A percentile compares a stretch with the other conserved stretches of the same genome.
These are phyloP conservation scores for Nanger granti DNA, from an alignment of 2,113 vertebrate genomes.

Conservation along the genomic window DNA sequence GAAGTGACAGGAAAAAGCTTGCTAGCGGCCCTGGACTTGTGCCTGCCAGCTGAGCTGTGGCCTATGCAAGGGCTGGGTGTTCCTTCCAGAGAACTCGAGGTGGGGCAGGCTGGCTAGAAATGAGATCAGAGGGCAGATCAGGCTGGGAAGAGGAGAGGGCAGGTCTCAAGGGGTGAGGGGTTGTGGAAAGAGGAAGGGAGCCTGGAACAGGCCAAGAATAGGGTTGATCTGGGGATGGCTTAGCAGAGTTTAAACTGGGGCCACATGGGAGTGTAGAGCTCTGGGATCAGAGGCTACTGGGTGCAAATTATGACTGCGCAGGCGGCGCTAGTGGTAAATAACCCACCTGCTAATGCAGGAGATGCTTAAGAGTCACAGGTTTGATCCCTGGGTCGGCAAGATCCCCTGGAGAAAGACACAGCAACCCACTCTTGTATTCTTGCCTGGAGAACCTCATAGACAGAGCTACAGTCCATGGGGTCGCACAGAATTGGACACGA, in stretches of 20 bases:
- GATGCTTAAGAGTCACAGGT: not conserved
- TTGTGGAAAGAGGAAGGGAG: not conserved
- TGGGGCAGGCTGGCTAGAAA: conserved; percentile 39
- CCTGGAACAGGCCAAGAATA: not conserved
- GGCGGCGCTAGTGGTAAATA: not conserved
- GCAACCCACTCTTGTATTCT: not conserved
- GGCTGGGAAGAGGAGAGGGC: not conserved
- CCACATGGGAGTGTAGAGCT: not conserved
- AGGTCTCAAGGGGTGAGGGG: not conserved
- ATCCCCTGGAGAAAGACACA: not conserved
- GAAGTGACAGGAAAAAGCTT: not conserved
- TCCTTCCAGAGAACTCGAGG: conserved; percentile 42
- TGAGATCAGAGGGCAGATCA: conserved; percentile 32
- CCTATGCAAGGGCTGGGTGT: not conserved
- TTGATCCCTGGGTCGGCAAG: not conserved
- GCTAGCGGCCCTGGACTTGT: not conserved
- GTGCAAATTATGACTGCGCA: not conserved
- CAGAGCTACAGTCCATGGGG: not conserved
- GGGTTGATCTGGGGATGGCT: not conserved
- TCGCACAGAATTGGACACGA: not conserved
- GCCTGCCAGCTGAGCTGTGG: not conserved
- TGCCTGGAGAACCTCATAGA: not conserved
- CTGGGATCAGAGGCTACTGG: not conserved
- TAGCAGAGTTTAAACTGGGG: not conserved
- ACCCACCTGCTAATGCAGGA: not conserved